phyloP scores from a whole-genome alignment of 1,140 invertebrate species.

The Rhopalosiphum maidis region DNA sequence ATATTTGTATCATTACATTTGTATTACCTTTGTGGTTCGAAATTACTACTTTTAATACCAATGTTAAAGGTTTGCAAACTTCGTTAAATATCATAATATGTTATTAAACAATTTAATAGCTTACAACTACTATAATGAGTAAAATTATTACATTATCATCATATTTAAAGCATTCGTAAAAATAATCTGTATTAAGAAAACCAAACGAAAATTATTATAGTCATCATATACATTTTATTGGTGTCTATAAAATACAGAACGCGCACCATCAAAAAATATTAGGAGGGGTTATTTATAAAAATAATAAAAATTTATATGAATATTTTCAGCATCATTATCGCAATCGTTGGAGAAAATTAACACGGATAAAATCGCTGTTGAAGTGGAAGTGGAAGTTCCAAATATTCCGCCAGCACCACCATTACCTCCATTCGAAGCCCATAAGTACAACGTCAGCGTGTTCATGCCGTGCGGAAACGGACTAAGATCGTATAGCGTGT shows the following conservation, averaged over 20 bases:
- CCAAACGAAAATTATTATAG: not conserved
- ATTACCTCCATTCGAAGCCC: slow-evolving; percentile 66
- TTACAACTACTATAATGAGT: not conserved
- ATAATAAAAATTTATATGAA: not conserved
- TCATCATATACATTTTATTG: not conserved
- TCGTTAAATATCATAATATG: not conserved
- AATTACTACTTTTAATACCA: slow-evolving; percentile 18
- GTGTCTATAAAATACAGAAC: not conserved
- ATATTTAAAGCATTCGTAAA: not conserved
- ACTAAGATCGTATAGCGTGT: slow-evolving; percentile 80
- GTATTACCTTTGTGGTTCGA: not conserved
- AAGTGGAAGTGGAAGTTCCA: slow-evolving; percentile 42
- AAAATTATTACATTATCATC: not conserved
- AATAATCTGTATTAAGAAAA: not conserved
- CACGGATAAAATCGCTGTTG: slow-evolving; percentile 58
- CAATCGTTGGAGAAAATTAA: slow-evolving; percentile 66
- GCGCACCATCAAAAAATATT: not conserved
- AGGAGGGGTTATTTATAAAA: not conserved
- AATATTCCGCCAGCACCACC: slow-evolving; percentile 59
- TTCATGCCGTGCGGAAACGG: slow-evolving; percentile 83
- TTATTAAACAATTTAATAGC: not conserved
- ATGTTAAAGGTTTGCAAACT: not conserved
- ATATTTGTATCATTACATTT: not conserved
- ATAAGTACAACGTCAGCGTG: slow-evolving; percentile 69
- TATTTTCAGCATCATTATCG: slow-evolving; percentile 61